Evolutionary conservation across 2,888 invertebrate species (phyloP).

Genomic region (Campopleginae sp.): DNA sequence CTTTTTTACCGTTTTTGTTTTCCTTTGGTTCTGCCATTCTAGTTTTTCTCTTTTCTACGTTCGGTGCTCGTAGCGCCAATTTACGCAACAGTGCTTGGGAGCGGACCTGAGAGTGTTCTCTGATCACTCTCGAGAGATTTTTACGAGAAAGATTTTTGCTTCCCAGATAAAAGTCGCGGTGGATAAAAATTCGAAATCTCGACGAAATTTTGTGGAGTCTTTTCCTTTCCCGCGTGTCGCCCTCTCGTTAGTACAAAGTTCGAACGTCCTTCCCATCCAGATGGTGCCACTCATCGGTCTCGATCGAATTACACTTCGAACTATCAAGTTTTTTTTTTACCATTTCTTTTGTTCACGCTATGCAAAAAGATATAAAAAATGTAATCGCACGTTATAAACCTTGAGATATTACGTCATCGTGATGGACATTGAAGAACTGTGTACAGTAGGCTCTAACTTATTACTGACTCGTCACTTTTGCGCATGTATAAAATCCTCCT

Average conservation of each 20-base stretch:
- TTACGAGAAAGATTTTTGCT: not conserved
- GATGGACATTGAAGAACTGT: slow-evolving; percentile 24
- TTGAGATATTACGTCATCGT: slow-evolving; percentile 46
- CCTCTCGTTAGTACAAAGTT: slow-evolving; percentile 19
- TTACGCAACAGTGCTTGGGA: slow-evolving; percentile 19
- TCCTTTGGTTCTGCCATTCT: slow-evolving; percentile 13
- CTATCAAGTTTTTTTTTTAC: not conserved
- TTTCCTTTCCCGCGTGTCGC: slow-evolving; percentile 1
- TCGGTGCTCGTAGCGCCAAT: slow-evolving; percentile 46
- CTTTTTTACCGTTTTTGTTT: slow-evolving; percentile 29
- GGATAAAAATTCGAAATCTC: not conserved
- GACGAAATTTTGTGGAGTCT: not conserved
- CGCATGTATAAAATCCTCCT: slow-evolving; percentile 54
- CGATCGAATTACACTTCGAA: not conserved
- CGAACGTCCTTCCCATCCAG: not conserved
- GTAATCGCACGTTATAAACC: not conserved
- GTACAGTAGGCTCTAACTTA: slow-evolving; percentile 12
- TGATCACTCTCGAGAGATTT: not conserved
- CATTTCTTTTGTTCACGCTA: not conserved
- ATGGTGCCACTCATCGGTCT: slow-evolving; percentile 17
- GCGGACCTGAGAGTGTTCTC: not conserved
- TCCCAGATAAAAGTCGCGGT: not conserved
- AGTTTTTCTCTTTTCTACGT: slow-evolving; percentile 21
- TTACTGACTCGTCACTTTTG: slow-evolving; percentile 19
- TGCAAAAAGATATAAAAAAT: slow-evolving; percentile 9